Base-by-base conservation (phyloP, 2,113 vertebrate genomes). In the Plecotus auritus region DNA sequence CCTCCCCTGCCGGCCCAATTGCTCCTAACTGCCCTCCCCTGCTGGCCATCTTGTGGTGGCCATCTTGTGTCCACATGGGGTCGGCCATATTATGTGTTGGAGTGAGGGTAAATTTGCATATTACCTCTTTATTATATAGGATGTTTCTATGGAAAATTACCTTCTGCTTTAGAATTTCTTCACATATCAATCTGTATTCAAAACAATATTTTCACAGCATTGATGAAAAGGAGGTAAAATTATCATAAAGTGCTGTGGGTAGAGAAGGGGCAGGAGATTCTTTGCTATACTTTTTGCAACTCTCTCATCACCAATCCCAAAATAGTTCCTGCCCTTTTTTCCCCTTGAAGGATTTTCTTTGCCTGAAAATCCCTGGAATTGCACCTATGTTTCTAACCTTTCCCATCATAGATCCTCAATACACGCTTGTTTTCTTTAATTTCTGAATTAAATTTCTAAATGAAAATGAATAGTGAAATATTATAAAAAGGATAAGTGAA, bases 81-180 rank as follows among this genome's bases (percentile, higher is more conserved):
- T 2, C 11, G 47, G 47, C 47, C 47, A 49, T 49, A 11, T 49
- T 49, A 3, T 49, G 47, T 49, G 11, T 49, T 49, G 47, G 47
- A 13, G 47, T 49, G 47, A 49, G 13, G 47, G 47, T 49, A 11
- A 49, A 49, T 49, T 49, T 49, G 47, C 47, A 49, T 49, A 49
- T 49, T 49, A 49, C 47, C 47, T 49, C 47, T 49, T 49, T 49
- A 49, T 49, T 49, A 49, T 49, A 49, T 49, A 49, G 47, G 47
- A 12, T 70, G 22, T 78, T 40, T 93, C 42, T 30, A 16, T 69
- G 51, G n/a, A 67, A 95, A 95, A 85, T 82, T 18, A 70, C 51
- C 49, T 92, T 66, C 9, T 67, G 49, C n/a, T 78, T 87, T 91
- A 85, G 86, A 88, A 88, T 78, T 90, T 94, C 12, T 95, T 84